A percentile compares a stretch with the other conserved stretches of the same genome.
Conservation (phyloP, 2,888 invertebrate species). For the Adineta ricciae region DNA sequence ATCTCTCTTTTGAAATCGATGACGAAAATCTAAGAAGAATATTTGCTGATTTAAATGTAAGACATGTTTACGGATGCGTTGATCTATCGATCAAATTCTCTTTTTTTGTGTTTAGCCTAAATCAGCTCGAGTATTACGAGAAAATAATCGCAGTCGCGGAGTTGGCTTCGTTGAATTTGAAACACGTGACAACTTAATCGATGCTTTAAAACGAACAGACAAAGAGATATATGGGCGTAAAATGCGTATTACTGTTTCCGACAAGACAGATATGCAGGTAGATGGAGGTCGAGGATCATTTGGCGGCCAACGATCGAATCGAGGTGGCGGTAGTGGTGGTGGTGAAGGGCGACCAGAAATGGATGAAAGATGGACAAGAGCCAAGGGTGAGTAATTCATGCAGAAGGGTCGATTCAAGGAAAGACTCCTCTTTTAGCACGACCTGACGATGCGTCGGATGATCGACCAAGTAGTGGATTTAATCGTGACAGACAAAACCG, state of each 20-base stretch:
- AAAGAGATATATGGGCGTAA: conserved; percentile 51
- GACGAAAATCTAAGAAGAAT: conserved; percentile 72
- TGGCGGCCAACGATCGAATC: neutral
- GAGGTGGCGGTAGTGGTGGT: neutral
- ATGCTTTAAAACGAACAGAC: conserved; percentile 70
- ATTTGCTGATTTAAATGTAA: conserved; percentile 66
- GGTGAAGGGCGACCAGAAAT: conserved; percentile 3
- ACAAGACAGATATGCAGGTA: neutral
- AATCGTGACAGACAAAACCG: conserved; percentile 1
- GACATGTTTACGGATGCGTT: neutral
- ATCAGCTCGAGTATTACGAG: conserved; percentile 62
- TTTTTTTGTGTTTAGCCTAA: neutral
- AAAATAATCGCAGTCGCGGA: conserved; percentile 68
- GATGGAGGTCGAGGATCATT: neutral
- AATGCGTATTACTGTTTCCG: conserved; percentile 17
- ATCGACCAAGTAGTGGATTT: neutral
- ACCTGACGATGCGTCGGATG: neutral
- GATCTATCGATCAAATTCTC: neutral
- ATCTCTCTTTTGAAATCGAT: conserved; percentile 79
- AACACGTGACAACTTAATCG: conserved; percentile 70
- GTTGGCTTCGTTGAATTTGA: conserved; percentile 86
- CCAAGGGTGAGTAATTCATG: neutral
- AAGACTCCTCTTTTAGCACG: conserved; percentile 3
- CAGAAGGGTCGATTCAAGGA: too few species aligned
- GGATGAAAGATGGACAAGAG: neutral